Conservation (phyloP, 1,140 invertebrate species). For the Drosophila kohkoa region DNA sequence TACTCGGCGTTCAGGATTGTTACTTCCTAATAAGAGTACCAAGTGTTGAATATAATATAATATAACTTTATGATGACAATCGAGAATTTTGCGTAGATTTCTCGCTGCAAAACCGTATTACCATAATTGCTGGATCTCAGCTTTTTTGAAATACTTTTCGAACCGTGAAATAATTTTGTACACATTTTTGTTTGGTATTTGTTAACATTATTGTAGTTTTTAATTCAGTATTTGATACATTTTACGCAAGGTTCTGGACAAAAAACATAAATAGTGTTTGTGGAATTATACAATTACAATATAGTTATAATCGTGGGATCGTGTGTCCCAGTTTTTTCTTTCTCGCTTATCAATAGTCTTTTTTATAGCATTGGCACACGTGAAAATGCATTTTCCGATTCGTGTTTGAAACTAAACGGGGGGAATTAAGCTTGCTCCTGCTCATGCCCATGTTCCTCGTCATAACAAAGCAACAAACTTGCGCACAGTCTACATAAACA, state of each 20-base stretch:
- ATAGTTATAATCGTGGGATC: slow-evolving; percentile 31
- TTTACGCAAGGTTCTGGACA: slow-evolving; percentile 59
- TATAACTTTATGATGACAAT: no score
- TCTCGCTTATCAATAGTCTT: slow-evolving; percentile 55
- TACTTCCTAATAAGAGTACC: not conserved
- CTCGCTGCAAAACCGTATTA: no score
- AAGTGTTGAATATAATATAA: no score
- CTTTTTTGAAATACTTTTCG: no score
- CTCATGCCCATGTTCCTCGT: not conserved
- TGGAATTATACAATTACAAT: slow-evolving; percentile 46
- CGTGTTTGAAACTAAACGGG: slow-evolving; percentile 28
- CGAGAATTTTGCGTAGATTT: no score
- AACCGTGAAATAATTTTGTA: not conserved
- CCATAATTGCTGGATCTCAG: no score
- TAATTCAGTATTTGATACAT: slow-evolving; percentile 79
- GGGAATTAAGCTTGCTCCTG: not conserved
- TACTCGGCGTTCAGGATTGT: slow-evolving; percentile 11
- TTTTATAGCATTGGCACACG: slow-evolving; percentile 73
- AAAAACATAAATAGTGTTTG: slow-evolving; percentile 43
- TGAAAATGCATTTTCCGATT: slow-evolving; percentile 65
- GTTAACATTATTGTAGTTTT: slow-evolving; percentile 68
- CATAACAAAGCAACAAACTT: slow-evolving; percentile 61
- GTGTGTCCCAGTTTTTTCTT: slow-evolving; percentile 17
- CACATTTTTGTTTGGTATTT: no score
- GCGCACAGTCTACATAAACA: slow-evolving; percentile 55